Conservation (phyloP, 64 coral and sea anemone species). For the Dendrophyllia cribrosa region DNA sequence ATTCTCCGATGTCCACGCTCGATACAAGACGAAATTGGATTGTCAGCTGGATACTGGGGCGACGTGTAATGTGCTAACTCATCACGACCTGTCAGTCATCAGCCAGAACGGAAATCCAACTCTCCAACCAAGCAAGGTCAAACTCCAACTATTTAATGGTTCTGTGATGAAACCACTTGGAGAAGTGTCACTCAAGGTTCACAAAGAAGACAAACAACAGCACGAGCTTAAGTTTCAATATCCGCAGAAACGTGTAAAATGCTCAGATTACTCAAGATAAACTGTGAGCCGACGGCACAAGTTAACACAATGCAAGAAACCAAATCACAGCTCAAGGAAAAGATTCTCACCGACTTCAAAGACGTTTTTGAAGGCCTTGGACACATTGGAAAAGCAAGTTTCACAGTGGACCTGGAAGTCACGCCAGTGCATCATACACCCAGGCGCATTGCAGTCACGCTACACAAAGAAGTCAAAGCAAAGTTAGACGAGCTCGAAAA, state of each 20-base stretch:
- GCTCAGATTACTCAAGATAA: conserved; percentile 42
- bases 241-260: conserved; percentile 64
- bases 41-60: conserved; percentile 67
- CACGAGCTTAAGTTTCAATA: conserved; percentile 59
- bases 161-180: conserved; percentile 64
- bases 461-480: conserved; percentile 24
- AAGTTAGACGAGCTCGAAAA: conserved; percentile 6
- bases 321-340: conserved; percentile 15
- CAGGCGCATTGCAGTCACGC: conserved; percentile 9
- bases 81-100: conserved; percentile 52
- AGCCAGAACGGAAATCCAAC: conserved; percentile 35
- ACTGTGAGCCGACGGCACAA: conserved; percentile 22
- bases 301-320: conserved; percentile 10
- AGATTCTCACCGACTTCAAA: conserved; percentile 43
- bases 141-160: conserved; percentile 64
- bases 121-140: conserved; percentile 37
- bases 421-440: conserved; percentile 10
- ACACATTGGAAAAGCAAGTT: conserved; percentile 53
- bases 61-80: conserved; percentile 58
- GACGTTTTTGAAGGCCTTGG: conserved; percentile 66
- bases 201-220: conserved; percentile 24
- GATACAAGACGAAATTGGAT: conserved; percentile 26
- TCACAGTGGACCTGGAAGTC: conserved; percentile 9
- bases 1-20: background rate
- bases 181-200: conserved; percentile 15